Evolutionary conservation across 2,113 vertebrate species (phyloP), one percentile per base, ranked within the genome.

Genomic region (Cairina moschata): DNA sequence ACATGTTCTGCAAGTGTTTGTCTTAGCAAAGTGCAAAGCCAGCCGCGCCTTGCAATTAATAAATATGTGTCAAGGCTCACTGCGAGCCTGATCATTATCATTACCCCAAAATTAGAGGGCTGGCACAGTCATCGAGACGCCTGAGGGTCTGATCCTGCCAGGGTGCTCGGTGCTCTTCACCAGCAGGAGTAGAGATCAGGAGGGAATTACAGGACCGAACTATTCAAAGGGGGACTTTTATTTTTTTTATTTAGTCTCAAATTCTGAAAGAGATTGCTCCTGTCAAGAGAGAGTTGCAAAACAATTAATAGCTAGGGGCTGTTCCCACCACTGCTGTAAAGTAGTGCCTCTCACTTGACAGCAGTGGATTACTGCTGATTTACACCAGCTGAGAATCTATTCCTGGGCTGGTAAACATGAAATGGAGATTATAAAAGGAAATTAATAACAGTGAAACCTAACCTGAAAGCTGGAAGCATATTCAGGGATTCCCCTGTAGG

Each of bases 21-120:
- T 96, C 91, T 93, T 93, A 92, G 92, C 85, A 48, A 78, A 91
- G 84, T 60, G 91, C 90, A 91, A 81, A 92, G 91, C 82, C 95
- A 92, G 94, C 83, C 88, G 7, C 96, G 96, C 96, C 97, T 97
- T 97, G 91, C 96, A 97, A 97, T 97, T 97, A 96, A 97, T 97
- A 96, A 96, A 97, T 97, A 92, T 92, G 82, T 97, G 96, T 97
- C 96, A 97, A 95, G 93, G 94, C 91, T 97, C 9, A 1, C 54
- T 83, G 83, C 88, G 91, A 94, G 90, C 84, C 91, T 79, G 12
- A 83, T 97, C 88, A 96, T 97, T 96, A 95, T 88, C 95, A 91
- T 95, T 95, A 80, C 65, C 46, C 66, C 88, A 92, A 92, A 97
- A 97, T 95, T 85, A 93, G 87, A 93, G 85, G 87, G 71, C 87